Conservation (phyloP, 2,888 invertebrate species). For the Ophion obscuratus region DNA sequence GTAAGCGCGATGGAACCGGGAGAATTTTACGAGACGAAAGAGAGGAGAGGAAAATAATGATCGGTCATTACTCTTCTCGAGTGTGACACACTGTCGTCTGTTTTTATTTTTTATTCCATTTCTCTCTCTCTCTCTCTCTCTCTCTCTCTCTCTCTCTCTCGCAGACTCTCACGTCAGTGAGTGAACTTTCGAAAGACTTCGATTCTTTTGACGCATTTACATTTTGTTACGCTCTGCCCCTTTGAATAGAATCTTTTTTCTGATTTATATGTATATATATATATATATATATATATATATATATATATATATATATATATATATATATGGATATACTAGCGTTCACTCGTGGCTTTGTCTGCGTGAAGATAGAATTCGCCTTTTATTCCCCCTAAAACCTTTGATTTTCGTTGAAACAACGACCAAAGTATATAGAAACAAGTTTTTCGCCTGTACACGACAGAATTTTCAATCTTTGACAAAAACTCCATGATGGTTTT, state of each 20-base stretch:
- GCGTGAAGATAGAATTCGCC: no score
- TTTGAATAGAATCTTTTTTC: slow-evolving; percentile 39
- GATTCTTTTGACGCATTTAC: slow-evolving; percentile 49
- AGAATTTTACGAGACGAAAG: slow-evolving; percentile 41
- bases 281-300: slow-evolving; percentile 21
- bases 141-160: slow-evolving; percentile 20
- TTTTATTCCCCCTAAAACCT: neutral
- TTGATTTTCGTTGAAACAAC: neutral
- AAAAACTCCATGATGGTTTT: neutral
- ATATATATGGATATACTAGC: neutral
- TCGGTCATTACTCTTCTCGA: slow-evolving; percentile 63
- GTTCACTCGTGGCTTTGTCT: no score
- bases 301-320: slow-evolving; percentile 20
- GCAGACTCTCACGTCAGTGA: slow-evolving; percentile 19
- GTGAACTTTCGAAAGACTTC: slow-evolving; percentile 49
- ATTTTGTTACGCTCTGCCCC: slow-evolving; percentile 37
- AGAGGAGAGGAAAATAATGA: slow-evolving; percentile 59
- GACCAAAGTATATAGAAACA: neutral
- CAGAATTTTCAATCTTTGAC: neutral
- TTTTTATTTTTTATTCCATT: slow-evolving; percentile 18
- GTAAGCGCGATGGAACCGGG: slow-evolving; percentile 7
- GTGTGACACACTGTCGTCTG: slow-evolving; percentile 59
- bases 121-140: slow-evolving; percentile 33
- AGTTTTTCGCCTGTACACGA: no score
- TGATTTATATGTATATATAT: slow-evolving; percentile 35